A percentile compares a stretch with the other conserved stretches of the same genome.
These are phyloP conservation scores for Clostera curtula DNA, from an alignment of 2,888 invertebrate genomes.

Conservation along the genomic window DNA sequence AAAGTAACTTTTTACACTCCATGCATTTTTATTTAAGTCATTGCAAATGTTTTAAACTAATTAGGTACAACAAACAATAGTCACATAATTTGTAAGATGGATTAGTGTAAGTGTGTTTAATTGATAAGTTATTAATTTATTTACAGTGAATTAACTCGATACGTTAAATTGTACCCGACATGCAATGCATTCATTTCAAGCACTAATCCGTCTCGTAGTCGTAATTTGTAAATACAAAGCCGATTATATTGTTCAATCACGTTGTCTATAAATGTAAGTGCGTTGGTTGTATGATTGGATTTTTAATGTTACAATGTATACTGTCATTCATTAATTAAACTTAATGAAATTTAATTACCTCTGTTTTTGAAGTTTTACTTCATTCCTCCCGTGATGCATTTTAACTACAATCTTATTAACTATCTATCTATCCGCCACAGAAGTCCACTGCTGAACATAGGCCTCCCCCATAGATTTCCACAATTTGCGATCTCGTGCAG, in stretches of 20 bases:
- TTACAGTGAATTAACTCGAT: constrained; percentile 23
- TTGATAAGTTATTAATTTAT: constrained; percentile 37
- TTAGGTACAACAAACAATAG: constrained; percentile 49
- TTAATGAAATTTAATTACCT: constrained; percentile 45
- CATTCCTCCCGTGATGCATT: constrained; percentile 2
- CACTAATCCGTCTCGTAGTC: constrained; percentile 33
- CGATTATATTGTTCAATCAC: constrained; percentile 20
- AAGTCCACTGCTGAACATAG: too few relatives aligned
- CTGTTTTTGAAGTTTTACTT: constrained; percentile 23
- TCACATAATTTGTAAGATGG: constrained; percentile 35
- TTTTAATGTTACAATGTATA: constrained; percentile 54
- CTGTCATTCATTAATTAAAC: constrained; percentile 53
- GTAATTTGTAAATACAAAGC: constrained; percentile 29
- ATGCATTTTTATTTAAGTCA: constrained; percentile 48
- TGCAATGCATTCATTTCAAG: constrained; percentile 12
- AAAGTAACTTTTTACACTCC: constrained; percentile 41
- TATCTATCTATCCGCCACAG: too few relatives aligned
- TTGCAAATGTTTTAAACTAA: constrained; percentile 38
- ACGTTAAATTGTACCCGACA: constrained; percentile 14
- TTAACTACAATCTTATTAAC: too few relatives aligned
- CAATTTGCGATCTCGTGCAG: too few relatives aligned
- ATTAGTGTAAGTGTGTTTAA: constrained; percentile 29
- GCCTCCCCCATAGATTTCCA: too few relatives aligned
- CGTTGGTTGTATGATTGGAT: constrained; percentile 47
- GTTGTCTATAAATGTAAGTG: constrained; percentile 21